phyloP scores from a whole-genome alignment of 2,797 vertebrate genomes.

The Periparus ater region DNA sequence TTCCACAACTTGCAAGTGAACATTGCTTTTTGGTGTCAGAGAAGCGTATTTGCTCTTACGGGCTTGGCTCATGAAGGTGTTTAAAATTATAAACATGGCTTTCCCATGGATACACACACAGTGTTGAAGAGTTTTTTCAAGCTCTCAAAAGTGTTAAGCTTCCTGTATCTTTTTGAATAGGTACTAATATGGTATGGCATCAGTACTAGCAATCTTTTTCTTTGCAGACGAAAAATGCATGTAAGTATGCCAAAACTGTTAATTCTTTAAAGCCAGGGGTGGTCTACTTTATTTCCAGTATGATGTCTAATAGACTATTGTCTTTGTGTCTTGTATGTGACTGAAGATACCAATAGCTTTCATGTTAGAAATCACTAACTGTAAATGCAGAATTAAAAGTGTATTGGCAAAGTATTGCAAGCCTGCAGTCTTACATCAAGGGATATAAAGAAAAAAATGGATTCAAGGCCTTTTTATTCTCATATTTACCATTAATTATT shows the following conservation, averaged over 20 bases:
- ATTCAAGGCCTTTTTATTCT: background rate
- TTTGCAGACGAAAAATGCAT: background rate
- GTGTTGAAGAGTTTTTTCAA: background rate
- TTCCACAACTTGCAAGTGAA: background rate
- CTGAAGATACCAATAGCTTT: background rate
- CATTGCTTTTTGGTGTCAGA: background rate
- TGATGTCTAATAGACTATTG: background rate
- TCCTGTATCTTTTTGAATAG: background rate
- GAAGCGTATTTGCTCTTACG: background rate
- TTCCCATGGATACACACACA: background rate
- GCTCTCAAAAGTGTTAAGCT: background rate
- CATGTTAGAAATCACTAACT: background rate
- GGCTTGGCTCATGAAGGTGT: background rate
- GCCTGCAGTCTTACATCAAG: background rate
- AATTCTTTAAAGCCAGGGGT: background rate
- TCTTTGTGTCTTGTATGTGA: background rate
- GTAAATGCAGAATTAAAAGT: background rate
- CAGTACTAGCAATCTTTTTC: background rate
- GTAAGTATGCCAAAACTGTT: background rate
- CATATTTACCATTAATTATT: background rate
- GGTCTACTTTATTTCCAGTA: background rate
- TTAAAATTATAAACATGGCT: background rate
- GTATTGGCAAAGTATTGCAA: background rate
- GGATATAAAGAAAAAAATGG: background rate
- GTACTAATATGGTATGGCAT: background rate